phyloP scores from a whole-genome alignment of 2,888 invertebrate genomes.

The Orthosia gracilis region DNA sequence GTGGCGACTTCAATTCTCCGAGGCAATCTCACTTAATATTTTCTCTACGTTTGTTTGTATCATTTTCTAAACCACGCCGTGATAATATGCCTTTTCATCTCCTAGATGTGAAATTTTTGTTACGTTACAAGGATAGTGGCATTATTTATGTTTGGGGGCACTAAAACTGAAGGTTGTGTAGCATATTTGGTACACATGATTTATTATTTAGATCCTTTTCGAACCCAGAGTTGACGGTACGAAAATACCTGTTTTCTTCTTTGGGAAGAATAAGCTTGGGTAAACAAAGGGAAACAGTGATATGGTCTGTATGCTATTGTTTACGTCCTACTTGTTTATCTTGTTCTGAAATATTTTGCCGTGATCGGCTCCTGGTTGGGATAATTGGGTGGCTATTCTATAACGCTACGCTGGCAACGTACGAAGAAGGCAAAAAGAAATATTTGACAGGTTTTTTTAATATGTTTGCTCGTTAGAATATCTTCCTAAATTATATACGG shows the following conservation, averaged over 20 bases:
- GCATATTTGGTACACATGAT: constrained; percentile 49
- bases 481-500: too few species aligned
- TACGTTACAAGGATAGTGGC: constrained; percentile 33
- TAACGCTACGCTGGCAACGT: constrained; percentile 18
- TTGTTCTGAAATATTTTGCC: constrained; percentile 56
- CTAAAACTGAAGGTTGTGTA: constrained; percentile 35
- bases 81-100: constrained; percentile 66
- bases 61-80: constrained; percentile 72
- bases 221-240: constrained; percentile 28
- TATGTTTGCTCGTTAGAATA: too few species aligned
- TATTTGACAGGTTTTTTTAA: too few species aligned
- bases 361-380: constrained; percentile 38
- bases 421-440: neutral
- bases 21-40: constrained; percentile 85
- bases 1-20: constrained; percentile 82
- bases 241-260: constrained; percentile 46
- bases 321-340: constrained; percentile 56
- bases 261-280: constrained; percentile 27
- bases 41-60: constrained; percentile 78
- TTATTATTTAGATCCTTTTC: constrained; percentile 59
- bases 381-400: constrained; percentile 45
- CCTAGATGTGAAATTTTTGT: constrained; percentile 51
- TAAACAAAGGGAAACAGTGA: constrained; percentile 43
- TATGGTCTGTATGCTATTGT: constrained; percentile 47
- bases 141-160: constrained; percentile 55